Evolutionary conservation across 2,113 vertebrate species (phyloP).

Genomic region (Donacobius atricapilla): DNA sequence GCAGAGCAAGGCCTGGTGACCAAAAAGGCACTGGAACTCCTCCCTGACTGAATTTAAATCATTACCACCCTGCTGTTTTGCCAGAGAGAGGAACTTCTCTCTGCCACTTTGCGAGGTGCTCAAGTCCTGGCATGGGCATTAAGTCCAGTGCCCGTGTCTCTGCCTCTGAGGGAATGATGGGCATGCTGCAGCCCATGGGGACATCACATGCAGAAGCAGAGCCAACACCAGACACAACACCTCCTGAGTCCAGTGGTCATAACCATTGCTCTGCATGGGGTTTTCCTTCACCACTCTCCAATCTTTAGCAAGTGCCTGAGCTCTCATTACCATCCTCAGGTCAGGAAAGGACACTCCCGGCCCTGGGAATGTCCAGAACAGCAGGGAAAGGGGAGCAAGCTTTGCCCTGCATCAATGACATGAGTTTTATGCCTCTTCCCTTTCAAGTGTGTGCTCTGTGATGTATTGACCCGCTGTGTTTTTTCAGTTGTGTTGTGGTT

Average conservation of each 20-base stretch:
- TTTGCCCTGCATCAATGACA: not conserved
- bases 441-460: constrained; percentile 50
- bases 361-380: not conserved
- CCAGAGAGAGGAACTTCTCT: not conserved
- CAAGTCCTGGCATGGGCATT: not conserved
- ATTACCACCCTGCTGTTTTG: not conserved
- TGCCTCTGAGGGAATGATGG: not conserved
- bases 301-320: not conserved
- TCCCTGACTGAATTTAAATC: not conserved
- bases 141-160: accelerated
- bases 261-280: not conserved
- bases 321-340: not conserved
- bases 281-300: not conserved
- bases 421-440: constrained; percentile 25
- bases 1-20: not conserved
- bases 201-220: not conserved
- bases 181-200: not conserved
- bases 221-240: accelerated
- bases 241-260: not conserved
- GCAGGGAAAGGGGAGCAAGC: not conserved
- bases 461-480: constrained; percentile 33
- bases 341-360: not conserved
- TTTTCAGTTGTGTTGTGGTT: constrained; percentile 57
- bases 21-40: not conserved
- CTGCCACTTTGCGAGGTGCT: not conserved